Percentiles rank a stretch among this genome's conserved stretches.
phyloP scores from a whole-genome alignment of 2,113 vertebrate species.

The Syrmaticus mikado region DNA sequence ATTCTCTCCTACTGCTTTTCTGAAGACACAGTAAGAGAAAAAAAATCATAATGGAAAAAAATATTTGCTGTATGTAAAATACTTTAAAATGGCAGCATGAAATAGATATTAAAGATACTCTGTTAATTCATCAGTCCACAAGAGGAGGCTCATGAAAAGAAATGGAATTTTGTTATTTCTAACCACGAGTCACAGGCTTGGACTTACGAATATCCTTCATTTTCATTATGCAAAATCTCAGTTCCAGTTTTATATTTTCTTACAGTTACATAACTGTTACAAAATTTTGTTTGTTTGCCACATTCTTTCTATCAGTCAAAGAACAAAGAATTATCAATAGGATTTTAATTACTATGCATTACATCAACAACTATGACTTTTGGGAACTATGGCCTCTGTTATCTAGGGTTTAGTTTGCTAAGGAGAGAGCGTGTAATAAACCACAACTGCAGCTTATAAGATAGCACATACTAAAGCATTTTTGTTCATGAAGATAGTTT shows the following conservation, averaged over 20 bases:
- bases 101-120: not conserved
- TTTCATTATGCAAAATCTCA: constrained; percentile 38
- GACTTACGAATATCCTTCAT: not conserved
- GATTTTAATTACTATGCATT: not conserved
- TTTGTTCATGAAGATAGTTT: not conserved
- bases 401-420: not conserved
- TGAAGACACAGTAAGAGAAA: not conserved
- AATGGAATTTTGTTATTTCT: not conserved
- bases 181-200: not conserved
- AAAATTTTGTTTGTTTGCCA: constrained; percentile 1
- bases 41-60: not conserved
- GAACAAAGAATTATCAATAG: constrained; percentile 19
- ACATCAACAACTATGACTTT: not conserved
- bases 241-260: constrained; percentile 15
- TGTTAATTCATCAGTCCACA: not conserved
- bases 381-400: not conserved
- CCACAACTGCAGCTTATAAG: not conserved
- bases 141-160: not conserved
- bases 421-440: not conserved
- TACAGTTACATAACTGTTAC: constrained; percentile 42
- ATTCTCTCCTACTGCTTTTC: not conserved
- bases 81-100: not conserved
- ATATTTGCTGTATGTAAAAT: not conserved
- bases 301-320: not conserved
- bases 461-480: not conserved